phyloP scores from a whole-genome alignment of 1,140 invertebrate genomes.

The Drosophila bifasciata region DNA sequence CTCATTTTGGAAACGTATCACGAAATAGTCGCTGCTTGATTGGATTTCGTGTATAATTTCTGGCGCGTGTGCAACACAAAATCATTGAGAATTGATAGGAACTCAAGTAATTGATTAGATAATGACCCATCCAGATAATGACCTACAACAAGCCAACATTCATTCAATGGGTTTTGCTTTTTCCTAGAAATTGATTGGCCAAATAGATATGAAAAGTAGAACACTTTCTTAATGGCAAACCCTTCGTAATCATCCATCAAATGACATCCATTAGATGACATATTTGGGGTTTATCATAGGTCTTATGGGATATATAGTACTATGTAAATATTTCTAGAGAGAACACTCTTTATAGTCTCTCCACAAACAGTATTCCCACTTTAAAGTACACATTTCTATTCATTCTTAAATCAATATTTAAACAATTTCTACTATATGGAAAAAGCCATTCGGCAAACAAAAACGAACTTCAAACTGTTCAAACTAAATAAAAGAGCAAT shows the following conservation, averaged over 20 bases:
- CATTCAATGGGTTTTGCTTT: constrained; percentile 5
- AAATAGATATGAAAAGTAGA: background rate
- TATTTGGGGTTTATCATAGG: background rate
- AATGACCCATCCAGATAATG: constrained; percentile 36
- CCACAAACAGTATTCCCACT: constrained; percentile 1
- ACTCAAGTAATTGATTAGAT: constrained; percentile 53
- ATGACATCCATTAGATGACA: constrained; percentile 5
- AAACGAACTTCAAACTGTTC: constrained; percentile 45
- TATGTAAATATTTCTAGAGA: background rate
- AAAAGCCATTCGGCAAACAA: constrained; percentile 53
- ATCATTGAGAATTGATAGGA: constrained; percentile 18
- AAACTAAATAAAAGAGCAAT: constrained; percentile 38
- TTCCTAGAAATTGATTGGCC: background rate
- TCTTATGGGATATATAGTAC: background rate
- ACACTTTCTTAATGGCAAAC: background rate
- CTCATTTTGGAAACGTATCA: constrained; percentile 36
- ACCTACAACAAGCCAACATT: constrained; percentile 56
- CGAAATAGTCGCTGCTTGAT: constrained; percentile 24
- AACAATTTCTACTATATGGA: constrained; percentile 50
- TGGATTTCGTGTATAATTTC: constrained; percentile 35
- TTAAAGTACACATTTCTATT: background rate
- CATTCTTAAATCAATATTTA: constrained; percentile 60
- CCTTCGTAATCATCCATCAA: constrained; percentile 23
- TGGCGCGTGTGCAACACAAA: constrained; percentile 40
- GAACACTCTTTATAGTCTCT: background rate